phyloP scores from a whole-genome alignment of 2,797 vertebrate genomes.

The Oophaga sylvatica region DNA sequence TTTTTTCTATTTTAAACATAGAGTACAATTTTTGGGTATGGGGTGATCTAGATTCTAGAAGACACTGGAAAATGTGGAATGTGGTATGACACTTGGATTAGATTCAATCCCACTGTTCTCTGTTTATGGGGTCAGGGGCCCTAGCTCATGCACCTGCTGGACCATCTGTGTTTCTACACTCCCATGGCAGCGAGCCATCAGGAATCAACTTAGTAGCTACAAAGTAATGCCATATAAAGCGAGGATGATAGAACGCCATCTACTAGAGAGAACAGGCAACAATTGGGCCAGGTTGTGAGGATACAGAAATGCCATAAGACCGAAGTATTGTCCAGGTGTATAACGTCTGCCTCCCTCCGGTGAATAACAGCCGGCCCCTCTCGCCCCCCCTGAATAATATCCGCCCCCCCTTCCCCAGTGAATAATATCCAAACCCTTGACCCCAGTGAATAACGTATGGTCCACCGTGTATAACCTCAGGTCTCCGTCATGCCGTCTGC shows the following conservation, averaged over 20 bases:
- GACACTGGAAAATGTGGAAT: neutral
- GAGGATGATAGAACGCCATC: neutral
- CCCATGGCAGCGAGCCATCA: slow-evolving; percentile 9
- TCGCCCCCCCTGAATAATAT: too few relatives aligned
- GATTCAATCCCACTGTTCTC: neutral
- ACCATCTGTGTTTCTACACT: neutral
- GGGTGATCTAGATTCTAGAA: neutral
- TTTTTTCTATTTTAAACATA: too few relatives aligned
- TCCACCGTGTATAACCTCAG: too few relatives aligned
- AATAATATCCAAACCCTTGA: too few relatives aligned
- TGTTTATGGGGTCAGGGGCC: slow-evolving; percentile 16
- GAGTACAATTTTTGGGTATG: neutral
- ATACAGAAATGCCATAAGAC: neutral
- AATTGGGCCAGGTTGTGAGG: neutral
- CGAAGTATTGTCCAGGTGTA: too few relatives aligned
- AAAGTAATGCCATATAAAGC: neutral
- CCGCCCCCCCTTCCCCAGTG: too few relatives aligned
- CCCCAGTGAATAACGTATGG: too few relatives aligned
- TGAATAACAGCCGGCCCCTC: too few relatives aligned
- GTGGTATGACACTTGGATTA: neutral
- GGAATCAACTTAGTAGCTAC: neutral
- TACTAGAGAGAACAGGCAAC: neutral
- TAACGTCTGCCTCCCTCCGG: too few relatives aligned
- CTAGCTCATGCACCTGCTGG: slow-evolving; percentile 11
- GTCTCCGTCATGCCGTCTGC: too few relatives aligned